Conservation (phyloP, 2,797 vertebrate genomes). For the Coluber constrictor region DNA sequence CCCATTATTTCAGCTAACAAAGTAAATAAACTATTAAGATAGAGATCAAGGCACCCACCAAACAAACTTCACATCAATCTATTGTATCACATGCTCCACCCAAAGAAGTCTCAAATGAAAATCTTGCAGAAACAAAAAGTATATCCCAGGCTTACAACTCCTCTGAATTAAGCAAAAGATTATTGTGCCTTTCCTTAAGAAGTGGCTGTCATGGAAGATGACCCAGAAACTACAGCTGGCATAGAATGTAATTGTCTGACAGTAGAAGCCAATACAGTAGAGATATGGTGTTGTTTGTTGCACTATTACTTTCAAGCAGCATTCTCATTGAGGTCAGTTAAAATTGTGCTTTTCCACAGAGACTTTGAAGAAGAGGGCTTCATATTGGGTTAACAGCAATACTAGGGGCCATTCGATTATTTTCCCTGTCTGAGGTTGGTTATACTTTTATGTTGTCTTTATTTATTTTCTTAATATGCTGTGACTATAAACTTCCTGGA, state of each 20-base stretch:
- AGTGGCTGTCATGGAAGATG: not conserved
- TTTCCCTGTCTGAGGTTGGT: not conserved
- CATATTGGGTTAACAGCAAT: not conserved
- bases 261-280: not conserved
- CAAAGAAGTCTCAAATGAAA: not conserved
- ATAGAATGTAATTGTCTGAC: not conserved
- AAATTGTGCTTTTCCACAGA: not conserved
- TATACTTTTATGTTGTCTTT: not conserved
- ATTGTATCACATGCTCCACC: not conserved
- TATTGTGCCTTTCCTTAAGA: not conserved
- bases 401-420: not conserved
- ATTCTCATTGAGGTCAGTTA: not conserved
- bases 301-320: not conserved
- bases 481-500: not conserved
- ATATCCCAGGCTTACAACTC: not conserved
- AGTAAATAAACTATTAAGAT: not conserved
- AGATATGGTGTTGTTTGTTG: not conserved
- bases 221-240: not conserved
- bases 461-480: not conserved
- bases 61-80: not conserved
- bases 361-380: not conserved
- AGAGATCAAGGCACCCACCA: not conserved
- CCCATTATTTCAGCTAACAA: not conserved
- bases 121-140: not conserved
- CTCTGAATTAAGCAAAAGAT: not conserved